Evolutionary conservation across 2,113 vertebrate genomes (phyloP).

Genomic region (Calyptomena viridis): DNA sequence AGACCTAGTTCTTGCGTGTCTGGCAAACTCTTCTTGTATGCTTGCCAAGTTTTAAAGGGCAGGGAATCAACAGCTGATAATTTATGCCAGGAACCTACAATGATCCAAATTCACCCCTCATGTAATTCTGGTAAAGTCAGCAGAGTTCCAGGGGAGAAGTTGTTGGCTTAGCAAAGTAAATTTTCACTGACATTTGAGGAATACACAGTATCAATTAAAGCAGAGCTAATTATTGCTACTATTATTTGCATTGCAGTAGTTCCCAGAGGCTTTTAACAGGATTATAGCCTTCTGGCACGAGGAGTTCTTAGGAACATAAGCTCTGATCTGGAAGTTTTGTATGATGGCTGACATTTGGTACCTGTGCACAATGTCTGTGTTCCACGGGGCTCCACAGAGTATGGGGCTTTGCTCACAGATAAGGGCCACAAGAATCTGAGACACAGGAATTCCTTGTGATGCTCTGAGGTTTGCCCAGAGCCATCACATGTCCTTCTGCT

Average conservation of each 20-base stretch:
- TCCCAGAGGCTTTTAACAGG: conserved; percentile 36
- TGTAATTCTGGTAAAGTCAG: conserved; percentile 60
- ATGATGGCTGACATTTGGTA: not conserved
- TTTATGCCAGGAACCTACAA: conserved; percentile 55
- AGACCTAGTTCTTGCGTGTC: conserved; percentile 22
- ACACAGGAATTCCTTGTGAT: not conserved
- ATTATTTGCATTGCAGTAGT: conserved; percentile 61
- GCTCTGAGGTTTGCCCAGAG: not conserved
- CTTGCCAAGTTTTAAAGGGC: conserved; percentile 64
- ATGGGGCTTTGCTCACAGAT: not conserved
- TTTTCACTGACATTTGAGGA: conserved; percentile 63
- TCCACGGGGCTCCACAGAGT: not conserved
- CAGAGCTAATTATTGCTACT: conserved; percentile 66
- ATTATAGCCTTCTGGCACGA: conserved; percentile 32
- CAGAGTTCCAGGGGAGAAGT: conserved; percentile 50
- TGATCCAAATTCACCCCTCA: conserved; percentile 51
- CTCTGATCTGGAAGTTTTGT: not conserved
- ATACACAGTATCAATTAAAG: conserved; percentile 66
- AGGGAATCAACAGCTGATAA: conserved; percentile 57
- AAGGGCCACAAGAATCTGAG: not conserved
- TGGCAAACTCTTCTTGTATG: conserved; percentile 56
- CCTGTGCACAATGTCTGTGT: not conserved
- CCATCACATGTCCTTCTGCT: not conserved
- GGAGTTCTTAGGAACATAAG: not conserved
- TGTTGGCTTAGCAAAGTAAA: conserved; percentile 59